phyloP scores from a whole-genome alignment of 2,888 invertebrate genomes.

The Abscondita cerata region DNA sequence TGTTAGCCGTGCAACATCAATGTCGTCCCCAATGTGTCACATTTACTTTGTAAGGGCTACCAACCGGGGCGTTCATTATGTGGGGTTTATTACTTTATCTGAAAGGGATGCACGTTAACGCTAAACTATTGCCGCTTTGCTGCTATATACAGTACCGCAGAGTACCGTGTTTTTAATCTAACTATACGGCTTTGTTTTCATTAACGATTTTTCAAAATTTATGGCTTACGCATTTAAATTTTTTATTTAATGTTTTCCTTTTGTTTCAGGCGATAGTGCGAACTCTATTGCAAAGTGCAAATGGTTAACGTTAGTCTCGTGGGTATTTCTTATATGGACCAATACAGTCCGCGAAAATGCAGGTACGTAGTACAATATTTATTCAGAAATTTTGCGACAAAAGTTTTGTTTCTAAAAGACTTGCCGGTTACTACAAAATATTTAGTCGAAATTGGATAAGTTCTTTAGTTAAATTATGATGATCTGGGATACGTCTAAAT shows the following conservation, averaged over 20 bases:
- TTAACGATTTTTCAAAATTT: conserved; percentile 9
- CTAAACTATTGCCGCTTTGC: conserved; percentile 25
- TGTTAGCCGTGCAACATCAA: conserved; percentile 30
- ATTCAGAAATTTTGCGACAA: too few species aligned
- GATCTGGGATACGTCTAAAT: too few species aligned
- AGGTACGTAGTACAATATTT: too few species aligned
- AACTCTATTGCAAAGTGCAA: conserved; percentile 33
- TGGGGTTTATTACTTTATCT: conserved; percentile 41
- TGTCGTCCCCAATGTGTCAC: conserved; percentile 38
- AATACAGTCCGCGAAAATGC: conserved; percentile 36
- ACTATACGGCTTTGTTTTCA: conserved; percentile 12
- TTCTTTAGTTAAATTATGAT: too few species aligned
- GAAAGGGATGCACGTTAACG: conserved; percentile 39
- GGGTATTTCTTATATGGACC: conserved; percentile 39
- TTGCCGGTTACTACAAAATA: too few species aligned
- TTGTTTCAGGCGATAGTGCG: conserved; percentile 43
- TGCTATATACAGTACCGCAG: conserved; percentile 21
- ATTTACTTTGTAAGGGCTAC: conserved; percentile 40
- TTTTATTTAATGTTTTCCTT: conserved; percentile 17
- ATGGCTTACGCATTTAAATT: neutral
- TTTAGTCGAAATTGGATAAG: too few species aligned
- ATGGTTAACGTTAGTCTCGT: conserved; percentile 41
- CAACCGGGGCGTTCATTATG: conserved; percentile 40
- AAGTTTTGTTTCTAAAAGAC: too few species aligned
- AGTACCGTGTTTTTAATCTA: conserved; percentile 24